phyloP scores from a whole-genome alignment of 92 coral and sea anemone species.

The Palythoa grandiflora region DNA sequence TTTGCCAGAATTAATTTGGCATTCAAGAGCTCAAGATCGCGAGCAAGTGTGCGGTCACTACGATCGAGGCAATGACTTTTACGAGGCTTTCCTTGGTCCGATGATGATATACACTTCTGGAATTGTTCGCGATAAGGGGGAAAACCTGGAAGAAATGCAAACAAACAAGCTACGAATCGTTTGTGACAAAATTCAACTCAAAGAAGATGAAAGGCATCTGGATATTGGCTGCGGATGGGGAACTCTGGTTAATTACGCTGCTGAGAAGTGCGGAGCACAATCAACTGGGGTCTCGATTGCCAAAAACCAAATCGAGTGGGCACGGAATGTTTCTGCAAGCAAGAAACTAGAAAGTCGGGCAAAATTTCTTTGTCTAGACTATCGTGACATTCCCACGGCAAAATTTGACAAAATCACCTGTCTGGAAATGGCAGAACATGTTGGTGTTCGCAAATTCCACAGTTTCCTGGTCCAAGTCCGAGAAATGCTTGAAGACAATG shows the following conservation, averaged over 20 bases:
- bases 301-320: constrained; percentile 93
- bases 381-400: constrained; percentile 87
- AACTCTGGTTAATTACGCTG: constrained; percentile 92
- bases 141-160: constrained; percentile 90
- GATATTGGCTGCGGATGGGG: constrained; percentile 99
- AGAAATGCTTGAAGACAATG: constrained; percentile 97
- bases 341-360: constrained; percentile 67
- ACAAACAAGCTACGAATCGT: constrained; percentile 81
- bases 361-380: constrained; percentile 89
- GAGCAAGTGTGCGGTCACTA: constrained; percentile 98
- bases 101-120: constrained; percentile 97
- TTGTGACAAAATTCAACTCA: constrained; percentile 92
- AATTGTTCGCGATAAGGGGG: constrained; percentile 71
- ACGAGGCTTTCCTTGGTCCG: constrained; percentile 94
- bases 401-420: constrained; percentile 95
- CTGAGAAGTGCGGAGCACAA: constrained; percentile 79
- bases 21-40: constrained; percentile 91
- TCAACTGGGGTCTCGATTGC: constrained; percentile 93
- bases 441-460: constrained; percentile 94
- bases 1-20: constrained; percentile 91
- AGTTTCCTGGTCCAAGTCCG: constrained; percentile 90
- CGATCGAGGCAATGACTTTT: constrained; percentile 98
- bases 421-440: constrained; percentile 99
- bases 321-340: constrained; percentile 64
- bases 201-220: constrained; percentile 84